Evolutionary conservation across 2,888 invertebrate genomes (phyloP).

Genomic region (Diloba caeruleocephala): DNA sequence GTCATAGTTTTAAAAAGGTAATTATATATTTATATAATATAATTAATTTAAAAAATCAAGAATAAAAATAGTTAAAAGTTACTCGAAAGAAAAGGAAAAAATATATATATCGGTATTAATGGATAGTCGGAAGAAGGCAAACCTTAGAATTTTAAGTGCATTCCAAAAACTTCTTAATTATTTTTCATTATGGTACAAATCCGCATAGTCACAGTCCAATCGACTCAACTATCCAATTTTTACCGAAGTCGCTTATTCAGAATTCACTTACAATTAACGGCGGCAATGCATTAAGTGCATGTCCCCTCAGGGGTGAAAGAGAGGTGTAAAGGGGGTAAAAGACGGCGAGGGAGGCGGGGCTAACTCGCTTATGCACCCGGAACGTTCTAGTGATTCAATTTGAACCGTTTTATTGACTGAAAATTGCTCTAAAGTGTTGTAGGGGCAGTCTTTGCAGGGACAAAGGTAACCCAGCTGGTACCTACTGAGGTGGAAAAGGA

Average conservation of each 20-base stretch:
- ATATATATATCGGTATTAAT: too few relatives aligned
- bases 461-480: slow-evolving; percentile 49
- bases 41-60: too few relatives aligned
- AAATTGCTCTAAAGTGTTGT: slow-evolving; percentile 61
- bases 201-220: not conserved
- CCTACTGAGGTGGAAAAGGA: slow-evolving; percentile 37
- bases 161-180: too few relatives aligned
- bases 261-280: slow-evolving; percentile 53
- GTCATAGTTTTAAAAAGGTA: too few relatives aligned
- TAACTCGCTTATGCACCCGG: slow-evolving; percentile 64
- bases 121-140: too few relatives aligned
- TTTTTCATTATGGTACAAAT: not conserved
- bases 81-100: too few relatives aligned
- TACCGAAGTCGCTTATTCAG: slow-evolving; percentile 47
- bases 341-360: slow-evolving; percentile 23
- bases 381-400: slow-evolving; percentile 62
- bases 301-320: slow-evolving; percentile 30
- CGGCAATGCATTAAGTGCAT: slow-evolving; percentile 55
- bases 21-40: too few relatives aligned
- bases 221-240: slow-evolving; percentile 35
- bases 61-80: too few relatives aligned
- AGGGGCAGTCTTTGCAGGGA: slow-evolving; percentile 34
- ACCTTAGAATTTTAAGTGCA: too few relatives aligned
- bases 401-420: slow-evolving; percentile 62
- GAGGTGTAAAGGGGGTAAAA: slow-evolving; percentile 13